Base-by-base conservation (phyloP, 53 echinoderm and acorn worm genomes). In the Mesocentrotus franciscanus region DNA sequence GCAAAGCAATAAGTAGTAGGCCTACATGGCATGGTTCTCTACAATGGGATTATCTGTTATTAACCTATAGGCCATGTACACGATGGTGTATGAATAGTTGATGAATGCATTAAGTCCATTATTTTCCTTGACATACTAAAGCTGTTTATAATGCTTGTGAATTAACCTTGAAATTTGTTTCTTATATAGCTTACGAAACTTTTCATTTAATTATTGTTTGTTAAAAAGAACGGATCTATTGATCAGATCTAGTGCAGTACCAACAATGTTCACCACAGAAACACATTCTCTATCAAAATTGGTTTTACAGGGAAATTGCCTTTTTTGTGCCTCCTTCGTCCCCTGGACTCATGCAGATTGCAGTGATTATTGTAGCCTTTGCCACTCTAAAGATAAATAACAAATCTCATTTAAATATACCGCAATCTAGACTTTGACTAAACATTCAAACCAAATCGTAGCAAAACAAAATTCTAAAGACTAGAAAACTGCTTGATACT, bases 321-420 rank as follows among this genome's bases (percentile, higher is more conserved):
- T 27, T 9, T 9, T 29, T 17, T 20, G 29, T 42, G 17, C 17
- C 42, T 42, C 30, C 42, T 39, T 36, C 10, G 18, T 36, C 9
- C 81, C 8, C 1, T 22, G 81, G 8, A 42, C 36, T 29, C 42
- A 81, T 17, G 42, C 10, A 7, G 42, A 81, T 18, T 6, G 81
- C 81, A 81, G 18, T 18, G 12, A 81, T 81, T 81, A 16, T 8
- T 42, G 18, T 42, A 36, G 18, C 12, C 17, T 22, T 15, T 22
- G 81, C 39, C 81, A 81, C 81, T 81, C 81, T 81, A 81, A 81
- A 20, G 81, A 81, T 81, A 42, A 81, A 5, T 39, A 42, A 18
- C 1, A 16, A 42, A 42, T 42, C 81, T 81, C 81, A 81, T 42
- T 81, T 81, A 42, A 81, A 81, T 81, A 81, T n/a, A 81, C 81